These are phyloP conservation scores for Limnephilus marmoratus DNA, from an alignment of 2,888 invertebrate species.

Conservation along the genomic window DNA sequence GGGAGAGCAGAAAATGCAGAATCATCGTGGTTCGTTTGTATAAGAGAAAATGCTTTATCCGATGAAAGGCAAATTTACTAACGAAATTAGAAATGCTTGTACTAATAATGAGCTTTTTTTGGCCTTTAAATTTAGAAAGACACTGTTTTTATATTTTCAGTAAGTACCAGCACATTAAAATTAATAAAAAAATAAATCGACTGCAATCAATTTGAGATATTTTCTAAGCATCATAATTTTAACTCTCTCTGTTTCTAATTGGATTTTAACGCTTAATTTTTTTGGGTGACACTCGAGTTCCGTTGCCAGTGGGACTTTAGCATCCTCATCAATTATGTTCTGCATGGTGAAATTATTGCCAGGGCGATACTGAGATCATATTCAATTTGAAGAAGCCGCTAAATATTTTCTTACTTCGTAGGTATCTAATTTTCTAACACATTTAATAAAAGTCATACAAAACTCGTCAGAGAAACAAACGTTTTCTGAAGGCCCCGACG, in stretches of 20 bases:
- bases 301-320: background rate
- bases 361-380: background rate
- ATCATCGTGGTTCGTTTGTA: background rate
- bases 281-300: background rate
- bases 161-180: background rate
- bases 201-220: background rate
- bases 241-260: background rate
- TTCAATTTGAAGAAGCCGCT: background rate
- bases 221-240: background rate
- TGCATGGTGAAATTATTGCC: background rate
- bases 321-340: background rate
- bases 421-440: background rate
- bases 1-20: background rate
- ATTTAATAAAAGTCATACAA: background rate
- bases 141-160: background rate
- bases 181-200: background rate
- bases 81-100: conserved; percentile 2
- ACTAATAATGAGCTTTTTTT: background rate
- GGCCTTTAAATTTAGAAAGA: background rate
- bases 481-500: conserved; percentile 78
- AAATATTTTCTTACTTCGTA: background rate
- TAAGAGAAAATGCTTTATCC: background rate
- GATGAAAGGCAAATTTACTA: background rate
- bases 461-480: background rate
- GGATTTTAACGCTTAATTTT: background rate